Conservation (phyloP, 2,888 invertebrate species). For the Acholoe squamosa region DNA sequence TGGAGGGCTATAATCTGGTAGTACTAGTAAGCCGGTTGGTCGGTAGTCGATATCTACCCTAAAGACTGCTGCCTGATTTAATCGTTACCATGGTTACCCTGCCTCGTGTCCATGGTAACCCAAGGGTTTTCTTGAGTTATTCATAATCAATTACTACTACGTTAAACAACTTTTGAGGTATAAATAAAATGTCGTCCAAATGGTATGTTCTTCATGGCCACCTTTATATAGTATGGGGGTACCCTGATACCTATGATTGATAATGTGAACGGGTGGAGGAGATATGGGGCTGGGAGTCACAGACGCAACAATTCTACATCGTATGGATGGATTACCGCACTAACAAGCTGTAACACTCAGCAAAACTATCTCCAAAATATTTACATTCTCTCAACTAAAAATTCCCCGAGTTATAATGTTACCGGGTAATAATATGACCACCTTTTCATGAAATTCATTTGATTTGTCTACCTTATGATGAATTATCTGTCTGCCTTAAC, state of each 20-base stretch:
- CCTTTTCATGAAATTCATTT: too few relatives aligned
- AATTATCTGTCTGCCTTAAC: too few relatives aligned
- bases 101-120: neutral
- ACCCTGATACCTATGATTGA: neutral
- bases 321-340: neutral
- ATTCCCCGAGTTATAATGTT: too few relatives aligned
- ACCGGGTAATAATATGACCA: too few relatives aligned
- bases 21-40: too few relatives aligned
- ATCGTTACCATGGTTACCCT: neutral
- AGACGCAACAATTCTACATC: neutral
- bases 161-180: neutral
- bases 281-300: too few relatives aligned
- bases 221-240: neutral
- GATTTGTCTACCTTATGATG: too few relatives aligned
- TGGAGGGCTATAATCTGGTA: too few relatives aligned
- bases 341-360: neutral
- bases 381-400: too few relatives aligned
- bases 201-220: neutral
- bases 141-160: neutral
- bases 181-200: neutral
- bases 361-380: neutral
- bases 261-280: too few relatives aligned
- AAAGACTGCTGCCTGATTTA: constrained; percentile 14
- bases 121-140: neutral
- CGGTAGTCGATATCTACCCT: too few relatives aligned